These are phyloP conservation scores for Pyrrhosoma nymphula DNA, from an alignment of 2,888 invertebrate genomes.

Conservation along the genomic window DNA sequence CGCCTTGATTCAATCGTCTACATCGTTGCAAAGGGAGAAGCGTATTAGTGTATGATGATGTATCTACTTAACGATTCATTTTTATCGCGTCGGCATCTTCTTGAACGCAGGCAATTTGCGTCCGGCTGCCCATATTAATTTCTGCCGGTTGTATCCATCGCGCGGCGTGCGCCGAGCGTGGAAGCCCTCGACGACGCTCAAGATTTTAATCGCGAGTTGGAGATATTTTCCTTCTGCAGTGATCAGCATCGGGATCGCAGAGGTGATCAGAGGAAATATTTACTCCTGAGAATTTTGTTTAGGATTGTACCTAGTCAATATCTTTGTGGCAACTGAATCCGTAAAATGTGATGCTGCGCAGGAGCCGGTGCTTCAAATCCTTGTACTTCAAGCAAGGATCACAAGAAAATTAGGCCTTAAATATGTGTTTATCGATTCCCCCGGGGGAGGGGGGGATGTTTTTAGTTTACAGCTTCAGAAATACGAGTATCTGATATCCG, in stretches of 20 bases:
- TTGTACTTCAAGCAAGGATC: no score
- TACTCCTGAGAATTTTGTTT: background rate
- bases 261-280: background rate
- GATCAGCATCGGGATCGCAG: background rate
- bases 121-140: background rate
- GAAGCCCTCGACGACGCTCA: background rate
- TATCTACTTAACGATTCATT: background rate
- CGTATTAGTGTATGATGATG: background rate
- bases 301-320: no score
- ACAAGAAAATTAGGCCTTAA: no score
- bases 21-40: background rate
- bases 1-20: background rate
- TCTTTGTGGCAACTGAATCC: background rate
- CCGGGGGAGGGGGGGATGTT: no score
- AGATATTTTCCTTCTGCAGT: background rate
- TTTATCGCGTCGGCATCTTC: background rate
- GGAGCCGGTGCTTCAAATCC: no score
- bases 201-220: background rate
- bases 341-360: background rate
- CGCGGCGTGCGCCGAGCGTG: background rate
- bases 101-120: background rate
- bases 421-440: no score
- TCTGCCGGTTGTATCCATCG: no score
- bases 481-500: no score
- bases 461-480: no score